A percentile compares a stretch with the other conserved stretches of the same genome.
Conservation (phyloP, 2,113 vertebrate genomes). For the Nothoprocta pentlandii region DNA sequence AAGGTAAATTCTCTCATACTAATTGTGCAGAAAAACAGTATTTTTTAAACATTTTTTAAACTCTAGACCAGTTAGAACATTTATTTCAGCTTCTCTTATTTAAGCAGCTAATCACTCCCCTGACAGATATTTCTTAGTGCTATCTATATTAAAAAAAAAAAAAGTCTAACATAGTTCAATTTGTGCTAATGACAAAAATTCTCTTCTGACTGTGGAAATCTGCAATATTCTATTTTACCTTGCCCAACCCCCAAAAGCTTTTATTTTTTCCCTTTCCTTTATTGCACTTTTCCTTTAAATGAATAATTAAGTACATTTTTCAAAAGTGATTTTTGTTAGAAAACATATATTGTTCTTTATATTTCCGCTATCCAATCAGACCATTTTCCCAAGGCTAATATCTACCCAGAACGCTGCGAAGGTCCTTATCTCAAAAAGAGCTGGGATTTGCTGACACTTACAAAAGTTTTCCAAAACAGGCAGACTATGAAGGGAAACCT, state of each 20-base stretch:
- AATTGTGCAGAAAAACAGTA: background rate
- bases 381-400: background rate
- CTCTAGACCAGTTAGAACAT: background rate
- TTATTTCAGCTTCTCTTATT: background rate
- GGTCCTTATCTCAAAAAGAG: background rate
- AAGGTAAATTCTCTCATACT: background rate
- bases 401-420: background rate
- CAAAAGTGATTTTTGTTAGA: background rate
- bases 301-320: rapidly evolving
- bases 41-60: background rate
- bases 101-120: background rate
- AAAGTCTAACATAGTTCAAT: background rate
- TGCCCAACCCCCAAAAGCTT: background rate
- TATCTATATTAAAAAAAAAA: background rate
- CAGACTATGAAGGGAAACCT: background rate
- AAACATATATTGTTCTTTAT: background rate
- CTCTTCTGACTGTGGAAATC: background rate
- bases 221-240: background rate
- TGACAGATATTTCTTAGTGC: background rate
- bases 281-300: background rate
- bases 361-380: background rate
- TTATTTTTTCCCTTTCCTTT: background rate
- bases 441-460: background rate
- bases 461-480: background rate
- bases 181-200: background rate